phyloP scores from a whole-genome alignment of 1,140 invertebrate genomes.

The Pseudobourletiella spinata region DNA sequence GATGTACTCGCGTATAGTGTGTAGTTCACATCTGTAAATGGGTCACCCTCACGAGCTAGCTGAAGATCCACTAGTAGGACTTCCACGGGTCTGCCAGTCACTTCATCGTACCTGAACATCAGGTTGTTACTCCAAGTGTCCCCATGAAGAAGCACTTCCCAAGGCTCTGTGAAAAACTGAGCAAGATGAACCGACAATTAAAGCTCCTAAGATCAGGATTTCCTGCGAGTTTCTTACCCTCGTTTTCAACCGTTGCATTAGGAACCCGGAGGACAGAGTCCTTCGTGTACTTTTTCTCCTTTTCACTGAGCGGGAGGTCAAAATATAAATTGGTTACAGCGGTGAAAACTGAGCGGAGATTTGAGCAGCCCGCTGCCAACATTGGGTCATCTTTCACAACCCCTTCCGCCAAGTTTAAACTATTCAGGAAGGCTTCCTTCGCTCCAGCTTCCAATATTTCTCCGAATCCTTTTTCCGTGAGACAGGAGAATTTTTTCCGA shows the following conservation, averaged over 20 bases:
- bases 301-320: too few relatives aligned
- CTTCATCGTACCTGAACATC: conserved; percentile 46
- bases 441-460: neutral
- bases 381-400: neutral
- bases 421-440: neutral
- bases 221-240: neutral
- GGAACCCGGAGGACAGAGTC: neutral
- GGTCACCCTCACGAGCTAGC: conserved; percentile 13
- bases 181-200: neutral
- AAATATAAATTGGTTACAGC: neutral
- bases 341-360: neutral
- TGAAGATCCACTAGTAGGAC: conserved; percentile 26
- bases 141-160: conserved; percentile 47
- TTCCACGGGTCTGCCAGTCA: conserved; percentile 11
- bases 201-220: neutral
- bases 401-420: neutral
- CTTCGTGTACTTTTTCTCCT: neutral
- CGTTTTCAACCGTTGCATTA: neutral
- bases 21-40: conserved; percentile 18
- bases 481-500: neutral
- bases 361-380: neutral
- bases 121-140: conserved; percentile 61
- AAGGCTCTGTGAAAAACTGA: conserved; percentile 8
- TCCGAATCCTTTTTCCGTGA: neutral
- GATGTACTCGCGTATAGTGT: conserved; percentile 18